Base-by-base conservation (phyloP, 1,140 invertebrate species). In the Latrodectus geometricus region DNA sequence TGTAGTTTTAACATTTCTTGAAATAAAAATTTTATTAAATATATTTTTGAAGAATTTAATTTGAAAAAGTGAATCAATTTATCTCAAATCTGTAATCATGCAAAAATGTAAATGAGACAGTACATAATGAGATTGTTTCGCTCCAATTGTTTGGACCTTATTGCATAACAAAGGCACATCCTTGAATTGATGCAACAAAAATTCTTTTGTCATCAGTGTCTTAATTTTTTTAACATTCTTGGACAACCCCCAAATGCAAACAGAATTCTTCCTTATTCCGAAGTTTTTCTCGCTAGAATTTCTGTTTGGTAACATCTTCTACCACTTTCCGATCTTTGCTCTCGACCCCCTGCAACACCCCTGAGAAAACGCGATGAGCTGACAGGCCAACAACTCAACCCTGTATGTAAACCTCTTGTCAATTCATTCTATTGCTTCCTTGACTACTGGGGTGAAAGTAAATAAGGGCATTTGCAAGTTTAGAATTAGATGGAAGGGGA, bases 401-500 rank as follows among this genome's bases (percentile, higher is more conserved):
- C 35, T 73, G 70, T 73, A 73, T 73, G 70, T 23, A 73, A 73
- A 73, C 70, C 70, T 73, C 70, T 73, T n/a, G 23, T 15, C 35
- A 50, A 17, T 73, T 50, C 70, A 21, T 50, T 73, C n/a, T 15
- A 73, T 48, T 48, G 70, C 23, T 73, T 73, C 23, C 48, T 73
- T 50, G 23, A 23, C 70, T 73, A 73, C 70, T 2, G 70, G 70
- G 70, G 70, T 73, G 70, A 48, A 50, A 73, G 70, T 73, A 73
- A 73, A 73, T 23, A 73, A 35, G 12, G 70, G 12, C 11, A 50
- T 73, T 48, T 23, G 70, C 35, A 35, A n/a, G 70, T 17, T 73
- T 73, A 8, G 48, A 14, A 14, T 61, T 61, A 35, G 35, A 35
- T 35, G 54, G 11, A 61, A 61, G 8, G 54, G 54, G 54, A 61